A percentile compares a stretch with the other conserved stretches of the same genome.
Evolutionary conservation across 2,888 invertebrate genomes (phyloP).

Genomic region (Macrosiphum euphorbiae): DNA sequence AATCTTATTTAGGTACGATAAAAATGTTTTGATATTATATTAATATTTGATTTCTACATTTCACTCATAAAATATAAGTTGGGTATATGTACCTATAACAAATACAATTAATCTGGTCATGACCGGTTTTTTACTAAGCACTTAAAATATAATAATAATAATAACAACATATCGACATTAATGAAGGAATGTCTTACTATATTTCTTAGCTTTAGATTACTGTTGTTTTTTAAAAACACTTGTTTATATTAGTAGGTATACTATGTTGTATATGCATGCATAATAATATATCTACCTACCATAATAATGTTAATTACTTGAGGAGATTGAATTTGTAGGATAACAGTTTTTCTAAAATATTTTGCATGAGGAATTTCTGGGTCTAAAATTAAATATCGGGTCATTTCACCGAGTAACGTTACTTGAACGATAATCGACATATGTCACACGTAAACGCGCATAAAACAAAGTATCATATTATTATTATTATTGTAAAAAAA

Average conservation of each 20-base stretch:
- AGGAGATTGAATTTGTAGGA: neutral
- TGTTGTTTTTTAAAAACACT: neutral
- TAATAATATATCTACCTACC: neutral
- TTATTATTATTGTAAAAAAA: too few species aligned
- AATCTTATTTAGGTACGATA: neutral
- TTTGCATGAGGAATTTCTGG: neutral
- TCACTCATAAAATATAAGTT: neutral
- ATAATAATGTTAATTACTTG: neutral
- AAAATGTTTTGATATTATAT: neutral
- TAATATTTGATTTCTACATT: neutral
- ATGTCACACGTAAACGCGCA: too few species aligned
- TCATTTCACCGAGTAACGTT: neutral
- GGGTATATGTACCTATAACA: neutral
- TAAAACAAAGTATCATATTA: too few species aligned
- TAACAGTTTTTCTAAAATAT: neutral
- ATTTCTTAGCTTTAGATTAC: neutral
- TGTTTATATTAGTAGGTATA: neutral
- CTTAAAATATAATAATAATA: neutral
- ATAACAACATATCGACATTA: neutral
- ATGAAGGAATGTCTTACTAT: neutral
- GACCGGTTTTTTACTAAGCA: conserved; percentile 27
- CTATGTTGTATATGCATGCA: neutral
- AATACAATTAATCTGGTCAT: conserved; percentile 10
- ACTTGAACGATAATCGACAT: neutral
- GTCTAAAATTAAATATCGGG: neutral